Evolutionary conservation across 2,797 vertebrate species (phyloP).

Genomic region (Eulemur albifrons): DNA sequence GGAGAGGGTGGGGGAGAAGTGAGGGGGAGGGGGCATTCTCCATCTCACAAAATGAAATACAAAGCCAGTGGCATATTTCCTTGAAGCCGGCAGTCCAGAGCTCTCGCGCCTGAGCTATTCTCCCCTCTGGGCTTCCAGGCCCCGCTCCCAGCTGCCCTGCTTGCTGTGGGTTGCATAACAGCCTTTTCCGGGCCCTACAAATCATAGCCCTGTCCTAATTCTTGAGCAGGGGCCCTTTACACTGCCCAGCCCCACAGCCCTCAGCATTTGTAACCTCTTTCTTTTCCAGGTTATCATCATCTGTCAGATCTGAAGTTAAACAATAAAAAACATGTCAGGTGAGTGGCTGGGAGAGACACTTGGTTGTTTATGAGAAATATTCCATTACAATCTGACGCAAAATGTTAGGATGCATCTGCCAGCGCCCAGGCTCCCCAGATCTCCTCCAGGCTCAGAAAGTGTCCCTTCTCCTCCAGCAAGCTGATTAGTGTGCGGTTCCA

Average conservation of each 20-base stretch:
- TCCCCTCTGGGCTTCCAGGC: not conserved
- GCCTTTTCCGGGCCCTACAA: conserved; percentile 50
- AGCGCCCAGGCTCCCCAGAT: not conserved
- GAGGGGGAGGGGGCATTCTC: not conserved
- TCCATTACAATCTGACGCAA: conserved; percentile 65
- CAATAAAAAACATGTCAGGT: conserved; percentile 79
- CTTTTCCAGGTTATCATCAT: conserved; percentile 75
- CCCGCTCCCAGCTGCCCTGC: not conserved
- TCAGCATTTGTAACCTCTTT: conserved; percentile 56
- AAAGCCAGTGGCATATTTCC: not conserved
- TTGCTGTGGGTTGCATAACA: conserved; percentile 25
- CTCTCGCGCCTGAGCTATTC: not conserved
- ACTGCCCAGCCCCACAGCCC: conserved; percentile 51
- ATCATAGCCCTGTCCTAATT: conserved; percentile 57
- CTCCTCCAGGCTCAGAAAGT: not conserved
- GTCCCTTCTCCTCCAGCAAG: not conserved
- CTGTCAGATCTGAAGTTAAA: conserved; percentile 78
- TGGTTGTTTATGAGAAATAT: conserved; percentile 74
- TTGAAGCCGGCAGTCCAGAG: not conserved
- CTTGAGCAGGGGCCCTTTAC: conserved; percentile 25
- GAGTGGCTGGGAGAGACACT: conserved; percentile 65
- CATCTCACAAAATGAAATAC: not conserved
- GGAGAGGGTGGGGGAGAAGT: too few species aligned
- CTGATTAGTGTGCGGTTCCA: conserved; percentile 52
- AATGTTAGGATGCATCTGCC: conserved; percentile 57